These are phyloP conservation scores for Caenorhabditis remanei DNA, from an alignment of 1,140 invertebrate genomes.

Conservation along the genomic window DNA sequence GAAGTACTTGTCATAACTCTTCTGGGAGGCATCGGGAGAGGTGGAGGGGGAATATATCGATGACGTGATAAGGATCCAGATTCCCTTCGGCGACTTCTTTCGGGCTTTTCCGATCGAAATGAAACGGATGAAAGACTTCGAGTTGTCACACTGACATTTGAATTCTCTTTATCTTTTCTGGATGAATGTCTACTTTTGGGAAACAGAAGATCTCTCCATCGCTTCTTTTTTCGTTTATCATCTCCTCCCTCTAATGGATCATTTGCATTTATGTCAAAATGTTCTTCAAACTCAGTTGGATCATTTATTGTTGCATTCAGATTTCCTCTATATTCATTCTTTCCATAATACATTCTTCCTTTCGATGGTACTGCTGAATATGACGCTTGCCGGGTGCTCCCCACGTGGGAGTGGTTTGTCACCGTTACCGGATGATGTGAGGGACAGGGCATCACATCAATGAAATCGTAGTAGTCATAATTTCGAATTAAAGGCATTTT, in stretches of 20 bases:
- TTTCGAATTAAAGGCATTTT: background rate
- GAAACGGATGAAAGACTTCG: conserved; percentile 48
- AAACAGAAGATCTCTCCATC: conserved; percentile 37
- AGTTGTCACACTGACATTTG: background rate
- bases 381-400: background rate
- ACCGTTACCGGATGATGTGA: background rate
- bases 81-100: conserved; percentile 4
- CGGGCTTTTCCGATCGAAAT: conserved; percentile 10
- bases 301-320: conserved; percentile 56
- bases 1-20: conserved; percentile 25
- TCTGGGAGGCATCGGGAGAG: conserved; percentile 29
- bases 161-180: conserved; percentile 47
- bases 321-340: conserved; percentile 12
- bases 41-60: conserved; percentile 20
- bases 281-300: conserved; percentile 33
- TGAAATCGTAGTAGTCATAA: conserved; percentile 21
- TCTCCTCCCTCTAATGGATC: background rate
- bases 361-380: conserved; percentile 5
- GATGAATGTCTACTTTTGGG: conserved; percentile 11
- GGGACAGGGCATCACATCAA: background rate
- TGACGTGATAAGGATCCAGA: conserved; percentile 25
- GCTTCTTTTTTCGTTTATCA: conserved; percentile 44
- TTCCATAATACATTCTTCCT: conserved; percentile 8
- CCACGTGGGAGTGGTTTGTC: background rate
- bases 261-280: background rate